Base-by-base conservation (phyloP, 2,888 invertebrate genomes). In the Rutpela maculata region DNA sequence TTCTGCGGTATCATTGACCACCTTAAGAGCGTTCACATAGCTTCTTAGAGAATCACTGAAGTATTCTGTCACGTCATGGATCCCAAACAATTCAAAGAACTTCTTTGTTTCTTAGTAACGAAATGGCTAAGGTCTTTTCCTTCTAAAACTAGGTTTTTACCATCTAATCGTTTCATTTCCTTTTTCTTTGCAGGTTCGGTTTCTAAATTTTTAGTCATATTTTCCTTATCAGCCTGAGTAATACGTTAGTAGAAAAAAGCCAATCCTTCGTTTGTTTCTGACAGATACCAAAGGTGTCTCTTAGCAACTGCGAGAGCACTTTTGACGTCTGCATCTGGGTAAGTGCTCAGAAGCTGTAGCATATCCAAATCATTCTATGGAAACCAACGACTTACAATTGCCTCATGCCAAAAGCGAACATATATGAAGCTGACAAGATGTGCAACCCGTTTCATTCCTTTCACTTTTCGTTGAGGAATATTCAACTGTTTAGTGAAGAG, bases 291-390 rank as follows among this genome's bases (percentile, higher is more conserved):
- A 60, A 60, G 60, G 60, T 60, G 60, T 60, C 60, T 60, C 60
- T 22, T 60, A 22, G 60, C 60, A 22, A 22, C 60, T 60, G 60
- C 22, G 60, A 60, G 15, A 60, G 22, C 60, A 60, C 60, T 22
- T 60, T 60, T 60, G 56, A 60, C 26, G 26, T 60, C 60, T 60
- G 3, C 26, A 22, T 60, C 60, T 60, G 60, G 26, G 15, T 60
- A 60, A 60, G 26, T 22, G 60, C 26, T 60, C 60, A 60, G 26
- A 60, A 60, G 60, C 60, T 60, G 60, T 60, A 60, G 60, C 60
- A 60, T 60, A 60, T 60, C 60, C 60, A 60, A 60, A 60, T 60
- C 60, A 60, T 60, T 60, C 60, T 60, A 22, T 60, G 60, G 60
- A 60, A 26, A 22, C 26, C 60, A 60, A 22, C 60, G 60, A 60